Percentiles rank a stretch among this genome's conserved stretches.
These are phyloP conservation scores for Danaus chrysippus DNA, from an alignment of 2,888 invertebrate species.

Conservation along the genomic window DNA sequence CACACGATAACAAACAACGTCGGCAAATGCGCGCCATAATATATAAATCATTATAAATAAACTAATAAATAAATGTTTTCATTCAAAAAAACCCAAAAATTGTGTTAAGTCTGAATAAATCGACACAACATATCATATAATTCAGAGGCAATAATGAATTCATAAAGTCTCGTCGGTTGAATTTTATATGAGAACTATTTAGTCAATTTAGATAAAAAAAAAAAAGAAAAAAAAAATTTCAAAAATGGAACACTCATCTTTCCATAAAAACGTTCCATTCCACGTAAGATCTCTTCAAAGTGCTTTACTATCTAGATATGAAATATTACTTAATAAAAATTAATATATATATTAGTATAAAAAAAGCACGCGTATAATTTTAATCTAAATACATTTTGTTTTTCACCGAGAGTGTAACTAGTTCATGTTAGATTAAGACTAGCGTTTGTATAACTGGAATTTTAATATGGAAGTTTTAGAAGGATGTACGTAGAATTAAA, in stretches of 20 bases:
- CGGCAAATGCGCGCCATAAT: constrained; percentile 67
- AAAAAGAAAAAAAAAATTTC: constrained; percentile 36
- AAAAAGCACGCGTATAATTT: constrained; percentile 62
- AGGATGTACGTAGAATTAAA: constrained; percentile 53
- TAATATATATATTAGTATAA: constrained; percentile 65
- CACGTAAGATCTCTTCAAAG: constrained; percentile 68
- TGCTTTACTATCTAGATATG: constrained; percentile 78
- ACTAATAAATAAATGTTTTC: neutral
- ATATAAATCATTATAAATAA: constrained; percentile 26
- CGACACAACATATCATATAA: constrained; percentile 64
- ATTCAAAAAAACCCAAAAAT: neutral
- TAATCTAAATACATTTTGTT: constrained; percentile 30
- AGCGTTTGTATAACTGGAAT: constrained; percentile 70
- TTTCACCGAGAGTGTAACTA: constrained; percentile 56
- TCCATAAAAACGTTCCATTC: constrained; percentile 45
- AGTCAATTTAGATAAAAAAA: constrained; percentile 72
- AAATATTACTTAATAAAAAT: constrained; percentile 62
- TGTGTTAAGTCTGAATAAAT: neutral
- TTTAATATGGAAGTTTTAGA: constrained; percentile 66
- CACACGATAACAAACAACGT: constrained; percentile 80
- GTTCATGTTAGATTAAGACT: constrained; percentile 54
- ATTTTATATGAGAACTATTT: constrained; percentile 33
- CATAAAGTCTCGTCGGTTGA: constrained; percentile 31
- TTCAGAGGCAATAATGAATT: constrained; percentile 62
- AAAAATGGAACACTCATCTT: constrained; percentile 28